Percentiles rank a stretch among this genome's conserved stretches.
phyloP scores from a whole-genome alignment of 2,797 vertebrate genomes.

The Pipistrellus pipistrellus region DNA sequence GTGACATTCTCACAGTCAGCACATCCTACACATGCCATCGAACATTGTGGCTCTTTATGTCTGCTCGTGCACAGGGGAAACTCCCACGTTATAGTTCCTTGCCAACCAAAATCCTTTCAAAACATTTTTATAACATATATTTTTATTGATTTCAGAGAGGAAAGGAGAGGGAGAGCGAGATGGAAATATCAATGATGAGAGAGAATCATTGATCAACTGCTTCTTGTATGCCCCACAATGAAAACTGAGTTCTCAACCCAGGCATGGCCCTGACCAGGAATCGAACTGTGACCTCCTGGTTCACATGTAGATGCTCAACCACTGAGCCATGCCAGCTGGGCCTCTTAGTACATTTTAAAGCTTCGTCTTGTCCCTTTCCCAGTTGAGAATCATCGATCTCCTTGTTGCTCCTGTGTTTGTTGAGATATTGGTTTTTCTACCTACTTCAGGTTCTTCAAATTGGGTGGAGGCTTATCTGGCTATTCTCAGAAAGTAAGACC shows the following conservation, averaged over 20 bases:
- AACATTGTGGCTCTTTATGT: not conserved
- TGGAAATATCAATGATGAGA: too few species aligned
- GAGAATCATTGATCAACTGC: too few species aligned
- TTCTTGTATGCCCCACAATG: too few species aligned
- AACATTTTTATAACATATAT: not conserved
- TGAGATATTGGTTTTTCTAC: constrained; percentile 8
- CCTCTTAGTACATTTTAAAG: not conserved
- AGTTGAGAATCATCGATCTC: not conserved
- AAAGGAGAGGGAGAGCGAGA: too few species aligned
- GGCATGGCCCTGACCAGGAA: too few species aligned
- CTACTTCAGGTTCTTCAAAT: constrained; percentile 16
- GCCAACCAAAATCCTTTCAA: not conserved
- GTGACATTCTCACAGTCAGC: not conserved
- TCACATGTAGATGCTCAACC: too few species aligned
- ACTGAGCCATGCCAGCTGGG: too few species aligned
- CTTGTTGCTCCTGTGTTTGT: not conserved
- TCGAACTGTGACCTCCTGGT: too few species aligned
- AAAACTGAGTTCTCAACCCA: too few species aligned
- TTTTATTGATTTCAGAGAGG: too few species aligned
- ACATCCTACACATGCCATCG: not conserved
- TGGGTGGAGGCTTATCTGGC: not conserved
- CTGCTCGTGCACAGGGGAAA: too few species aligned
- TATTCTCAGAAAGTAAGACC: not conserved
- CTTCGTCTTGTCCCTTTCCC: not conserved
- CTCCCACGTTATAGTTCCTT: not conserved